These are phyloP conservation scores for Tetropium fuscum DNA, from an alignment of 2,888 invertebrate species.

Conservation along the genomic window DNA sequence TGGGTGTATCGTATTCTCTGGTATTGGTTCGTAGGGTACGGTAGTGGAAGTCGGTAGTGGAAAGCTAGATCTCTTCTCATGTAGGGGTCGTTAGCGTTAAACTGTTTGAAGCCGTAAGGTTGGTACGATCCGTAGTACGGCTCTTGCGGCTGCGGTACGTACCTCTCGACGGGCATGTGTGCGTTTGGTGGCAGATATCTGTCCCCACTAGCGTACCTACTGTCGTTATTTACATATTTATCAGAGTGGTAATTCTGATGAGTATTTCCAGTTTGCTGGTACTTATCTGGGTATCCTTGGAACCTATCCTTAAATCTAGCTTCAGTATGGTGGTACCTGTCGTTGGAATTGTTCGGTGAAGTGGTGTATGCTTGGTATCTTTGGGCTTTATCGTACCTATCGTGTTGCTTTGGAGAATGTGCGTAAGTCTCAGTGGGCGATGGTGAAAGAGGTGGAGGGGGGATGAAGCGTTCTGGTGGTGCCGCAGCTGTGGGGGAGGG, in stretches of 20 bases:
- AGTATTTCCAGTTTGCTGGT: conserved; percentile 36
- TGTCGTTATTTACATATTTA: conserved; percentile 49
- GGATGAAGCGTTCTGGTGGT: conserved; percentile 70
- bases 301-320: conserved; percentile 41
- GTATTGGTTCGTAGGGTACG: conserved; percentile 63
- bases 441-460: conserved; percentile 63
- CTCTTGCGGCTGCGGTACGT: conserved; percentile 74
- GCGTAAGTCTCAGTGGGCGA: conserved; percentile 58
- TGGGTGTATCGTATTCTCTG: conserved; percentile 58
- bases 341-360: conserved; percentile 49
- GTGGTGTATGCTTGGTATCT: conserved; percentile 49
- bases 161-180: conserved; percentile 79
- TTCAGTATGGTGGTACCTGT: conserved; percentile 37
- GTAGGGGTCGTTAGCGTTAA: conserved; percentile 68
- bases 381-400: conserved; percentile 53
- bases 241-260: conserved; percentile 35
- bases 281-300: conserved; percentile 34
- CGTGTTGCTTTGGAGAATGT: conserved; percentile 58
- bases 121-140: conserved; percentile 68
- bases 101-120: conserved; percentile 51
- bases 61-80: conserved; percentile 71
- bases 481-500: conserved; percentile 66
- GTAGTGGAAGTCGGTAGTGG: conserved; percentile 70
- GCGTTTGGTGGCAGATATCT: conserved; percentile 77
- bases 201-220: conserved; percentile 56